A percentile compares a stretch with the other conserved stretches of the same genome.
phyloP scores from a whole-genome alignment of 2,888 invertebrate species.

The Patella ulyssiponensis region DNA sequence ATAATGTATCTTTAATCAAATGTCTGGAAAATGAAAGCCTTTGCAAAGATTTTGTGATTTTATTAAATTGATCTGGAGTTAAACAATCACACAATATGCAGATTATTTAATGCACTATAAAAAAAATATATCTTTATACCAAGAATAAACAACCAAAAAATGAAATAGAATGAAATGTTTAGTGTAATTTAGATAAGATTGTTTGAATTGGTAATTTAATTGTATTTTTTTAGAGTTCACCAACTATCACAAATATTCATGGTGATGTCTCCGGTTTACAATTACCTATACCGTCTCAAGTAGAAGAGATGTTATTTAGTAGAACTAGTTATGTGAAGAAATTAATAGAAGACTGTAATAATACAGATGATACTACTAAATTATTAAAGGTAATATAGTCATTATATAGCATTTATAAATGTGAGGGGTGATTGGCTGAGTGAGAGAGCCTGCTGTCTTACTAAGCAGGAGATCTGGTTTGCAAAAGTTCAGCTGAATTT shows the following conservation, averaged over 20 bases:
- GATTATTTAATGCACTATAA: too few species aligned
- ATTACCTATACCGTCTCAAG: conserved; percentile 82
- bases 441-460: neutral
- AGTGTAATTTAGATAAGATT: neutral
- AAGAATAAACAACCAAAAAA: too few species aligned
- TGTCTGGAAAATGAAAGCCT: too few species aligned
- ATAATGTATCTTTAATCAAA: too few species aligned
- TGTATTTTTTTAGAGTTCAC: conserved; percentile 47
- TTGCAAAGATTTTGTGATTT: too few species aligned
- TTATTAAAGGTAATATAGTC: conserved; percentile 76
- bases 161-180: neutral
- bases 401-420: neutral
- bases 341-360: conserved; percentile 93
- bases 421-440: neutral
- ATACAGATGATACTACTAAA: conserved; percentile 91
- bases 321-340: conserved; percentile 89
- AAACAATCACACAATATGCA: too few species aligned
- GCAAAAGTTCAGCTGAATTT: too few species aligned
- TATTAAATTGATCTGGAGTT: too few species aligned
- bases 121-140: too few species aligned
- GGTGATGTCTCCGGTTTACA: conserved; percentile 61
- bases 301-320: conserved; percentile 86
- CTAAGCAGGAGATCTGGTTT: too few species aligned
- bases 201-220: neutral
- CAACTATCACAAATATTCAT: conserved; percentile 65